Conservation (phyloP, 2,797 vertebrate species). For the Ispidina lecontei region DNA sequence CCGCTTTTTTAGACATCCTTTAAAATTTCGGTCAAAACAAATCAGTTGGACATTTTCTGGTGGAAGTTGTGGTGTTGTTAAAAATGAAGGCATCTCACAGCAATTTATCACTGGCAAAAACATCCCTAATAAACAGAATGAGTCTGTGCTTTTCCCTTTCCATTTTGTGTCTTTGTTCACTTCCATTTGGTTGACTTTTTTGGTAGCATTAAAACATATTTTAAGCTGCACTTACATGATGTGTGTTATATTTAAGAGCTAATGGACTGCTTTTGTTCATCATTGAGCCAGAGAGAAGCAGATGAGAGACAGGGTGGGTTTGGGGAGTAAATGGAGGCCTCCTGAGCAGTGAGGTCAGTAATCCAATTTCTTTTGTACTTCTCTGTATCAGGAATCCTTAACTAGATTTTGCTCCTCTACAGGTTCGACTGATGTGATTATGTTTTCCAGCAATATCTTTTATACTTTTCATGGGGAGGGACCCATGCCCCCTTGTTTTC, state of each 20-base stretch:
- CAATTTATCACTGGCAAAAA: not conserved
- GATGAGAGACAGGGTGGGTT: not conserved
- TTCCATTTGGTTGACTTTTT: slow-evolving; percentile 1
- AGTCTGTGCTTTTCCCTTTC: not conserved
- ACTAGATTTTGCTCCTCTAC: not conserved
- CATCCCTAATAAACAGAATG: not conserved
- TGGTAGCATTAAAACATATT: not conserved
- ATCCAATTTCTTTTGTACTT: slow-evolving; percentile 18
- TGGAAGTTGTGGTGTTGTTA: not conserved
- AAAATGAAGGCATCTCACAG: not conserved
- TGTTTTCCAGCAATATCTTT: not conserved
- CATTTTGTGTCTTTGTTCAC: not conserved
- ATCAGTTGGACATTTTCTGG: not conserved
- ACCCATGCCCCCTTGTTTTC: not conserved
- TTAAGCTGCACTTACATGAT: not conserved
- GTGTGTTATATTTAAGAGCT: not conserved
- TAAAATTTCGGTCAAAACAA: not conserved
- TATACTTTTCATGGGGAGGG: not conserved
- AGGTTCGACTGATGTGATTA: not conserved
- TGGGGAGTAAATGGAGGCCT: not conserved
- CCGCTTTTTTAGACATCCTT: not conserved
- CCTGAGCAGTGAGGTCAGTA: not conserved
- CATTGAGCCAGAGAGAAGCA: not conserved
- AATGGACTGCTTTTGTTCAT: not conserved
- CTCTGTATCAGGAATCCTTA: not conserved